Evolutionary conservation across 2,888 invertebrate genomes (phyloP).

Genomic region (Toxonevra muliebris): DNA sequence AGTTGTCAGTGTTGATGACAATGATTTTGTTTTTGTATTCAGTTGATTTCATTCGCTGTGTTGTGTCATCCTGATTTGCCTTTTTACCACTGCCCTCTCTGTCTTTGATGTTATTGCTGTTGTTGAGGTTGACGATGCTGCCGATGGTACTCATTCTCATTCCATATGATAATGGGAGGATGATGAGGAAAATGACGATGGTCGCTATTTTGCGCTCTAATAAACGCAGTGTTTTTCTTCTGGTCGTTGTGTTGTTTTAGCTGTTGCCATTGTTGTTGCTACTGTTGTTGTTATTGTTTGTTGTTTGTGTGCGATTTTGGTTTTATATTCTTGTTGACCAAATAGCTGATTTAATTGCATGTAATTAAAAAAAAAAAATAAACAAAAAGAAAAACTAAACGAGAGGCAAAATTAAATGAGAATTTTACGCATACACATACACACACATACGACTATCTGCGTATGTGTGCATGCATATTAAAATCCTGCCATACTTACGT

Average conservation of each 20-base stretch:
- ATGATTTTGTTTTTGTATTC: neutral
- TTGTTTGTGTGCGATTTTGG: neutral
- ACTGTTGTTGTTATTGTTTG: neutral
- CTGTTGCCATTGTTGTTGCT: neutral
- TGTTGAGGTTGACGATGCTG: neutral
- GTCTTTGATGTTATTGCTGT: neutral
- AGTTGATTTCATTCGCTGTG: neutral
- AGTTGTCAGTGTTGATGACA: neutral
- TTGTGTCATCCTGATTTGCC: neutral
- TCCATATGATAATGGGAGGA: too few species aligned
- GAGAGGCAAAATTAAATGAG: conserved; percentile 1
- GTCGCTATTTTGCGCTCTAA: neutral
- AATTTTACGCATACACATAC: neutral
- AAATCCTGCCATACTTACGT: too few species aligned
- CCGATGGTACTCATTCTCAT: neutral
- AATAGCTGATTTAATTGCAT: neutral
- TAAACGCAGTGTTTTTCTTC: neutral
- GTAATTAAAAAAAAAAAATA: neutral
- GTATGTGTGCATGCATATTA: too few species aligned
- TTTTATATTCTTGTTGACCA: neutral
- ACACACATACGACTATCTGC: too few species aligned
- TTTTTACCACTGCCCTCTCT: neutral
- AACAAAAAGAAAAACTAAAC: neutral
- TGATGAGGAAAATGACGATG: neutral
- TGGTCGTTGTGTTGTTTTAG: neutral